A percentile compares a stretch with the other conserved stretches of the same genome.
These are phyloP conservation scores for Cebuella pygmaea DNA, from an alignment of 2,797 vertebrate genomes.

Conservation along the genomic window DNA sequence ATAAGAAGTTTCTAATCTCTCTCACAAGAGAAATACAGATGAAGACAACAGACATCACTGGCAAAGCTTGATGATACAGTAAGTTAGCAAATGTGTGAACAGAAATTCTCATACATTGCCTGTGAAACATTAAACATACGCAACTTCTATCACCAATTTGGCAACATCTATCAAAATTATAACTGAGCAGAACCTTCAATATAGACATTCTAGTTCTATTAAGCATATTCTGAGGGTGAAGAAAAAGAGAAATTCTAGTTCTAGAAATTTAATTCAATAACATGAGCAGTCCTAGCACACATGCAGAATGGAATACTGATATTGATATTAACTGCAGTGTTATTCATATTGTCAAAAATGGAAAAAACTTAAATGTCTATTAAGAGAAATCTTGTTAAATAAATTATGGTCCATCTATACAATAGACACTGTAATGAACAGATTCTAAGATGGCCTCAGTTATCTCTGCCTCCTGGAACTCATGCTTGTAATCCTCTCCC, in stretches of 20 bases:
- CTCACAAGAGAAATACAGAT: not conserved
- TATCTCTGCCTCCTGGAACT: not conserved
- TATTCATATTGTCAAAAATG: not conserved
- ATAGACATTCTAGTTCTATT: not conserved
- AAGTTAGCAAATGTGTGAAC: not conserved
- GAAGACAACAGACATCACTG: not conserved
- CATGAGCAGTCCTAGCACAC: not conserved
- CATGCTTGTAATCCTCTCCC: not conserved
- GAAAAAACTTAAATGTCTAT: not conserved
- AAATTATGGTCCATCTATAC: not conserved
- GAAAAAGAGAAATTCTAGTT: not conserved
- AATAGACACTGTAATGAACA: not conserved
- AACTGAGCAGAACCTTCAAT: not conserved
- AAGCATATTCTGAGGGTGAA: too few relatives aligned
- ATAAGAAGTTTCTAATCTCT: not conserved
- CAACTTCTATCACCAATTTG: not conserved
- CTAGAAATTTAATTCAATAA: conserved; percentile 14
- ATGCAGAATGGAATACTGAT: not conserved
- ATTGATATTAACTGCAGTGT: not conserved
- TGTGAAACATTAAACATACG: not conserved
- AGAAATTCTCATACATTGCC: not conserved
- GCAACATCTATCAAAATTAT: not conserved
- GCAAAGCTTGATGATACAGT: not conserved
- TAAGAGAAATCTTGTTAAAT: not conserved
- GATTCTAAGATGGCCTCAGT: not conserved